Base-by-base conservation (phyloP, 2,888 invertebrate genomes). In the Agrochola circellaris region DNA sequence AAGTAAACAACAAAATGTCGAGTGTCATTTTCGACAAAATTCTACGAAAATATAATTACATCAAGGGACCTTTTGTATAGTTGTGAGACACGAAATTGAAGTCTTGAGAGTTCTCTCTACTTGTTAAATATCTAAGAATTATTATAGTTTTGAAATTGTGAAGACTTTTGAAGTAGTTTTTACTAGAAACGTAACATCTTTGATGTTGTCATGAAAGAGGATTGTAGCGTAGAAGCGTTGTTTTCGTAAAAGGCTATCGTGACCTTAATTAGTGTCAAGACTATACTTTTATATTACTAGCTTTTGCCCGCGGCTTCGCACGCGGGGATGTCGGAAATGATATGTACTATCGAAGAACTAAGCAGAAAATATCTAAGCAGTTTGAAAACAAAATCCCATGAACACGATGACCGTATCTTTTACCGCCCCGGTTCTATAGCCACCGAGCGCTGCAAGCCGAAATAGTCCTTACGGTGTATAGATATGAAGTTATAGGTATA, bases 21-120 rank as follows among this genome's bases (percentile, higher is more conserved):
- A 75, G 23, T 51, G 42, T 23, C 17, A 17, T 1, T 38, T 38
- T 15, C 30, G 26, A 38, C 20, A n/a, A 64, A 68, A 65, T 51
- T 66, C 48, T 66, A 66, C 42, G 26, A 38, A 69, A 26, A 48
- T 64, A 81, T 64, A 81, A 81, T 68, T 34, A 62, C n/a, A 45
- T n/a, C 17, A 34, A 62, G 45, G 4, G 34, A 2, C 17, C 42
- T 54, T 51, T 60, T 7, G 13, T 72, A n/a, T 17, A 51, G 11
- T 60, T 23, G 7, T 20, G 30, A 51, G 48, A 66, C 15, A n/a
- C 60, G 30, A 42, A 48, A 20, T 51, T n/a, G 26, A n/a, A 48
- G 56, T 56, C 68, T 68, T 26, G 20, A 69, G 15, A 23, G 48
- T 62, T 42, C 51, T 5, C 20, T 20, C 7, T 26, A 51, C 42